Evolutionary conservation across 2,797 vertebrate species (phyloP), one percentile per base, ranked within the genome.

Genomic region (Scomberomorus guttatus): DNA sequence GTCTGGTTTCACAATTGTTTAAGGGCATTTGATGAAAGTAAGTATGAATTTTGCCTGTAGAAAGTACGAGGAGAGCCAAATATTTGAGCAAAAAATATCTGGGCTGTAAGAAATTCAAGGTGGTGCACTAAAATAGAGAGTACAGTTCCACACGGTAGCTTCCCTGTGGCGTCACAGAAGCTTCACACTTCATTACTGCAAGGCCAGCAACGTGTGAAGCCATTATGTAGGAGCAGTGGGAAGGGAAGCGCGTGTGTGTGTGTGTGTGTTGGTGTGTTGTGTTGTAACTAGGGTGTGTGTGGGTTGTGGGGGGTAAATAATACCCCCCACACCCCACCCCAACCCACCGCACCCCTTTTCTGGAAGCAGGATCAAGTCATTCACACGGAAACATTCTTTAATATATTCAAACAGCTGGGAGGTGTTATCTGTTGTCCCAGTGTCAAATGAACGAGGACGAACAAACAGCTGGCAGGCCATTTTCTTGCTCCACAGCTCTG

Each of bases 131-230:
- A 91, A 86, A 90, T 80, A 85, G 72, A 79, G 82, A 87, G 83
- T 89, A 80, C 67, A 86, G 78, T 87, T 88, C 82, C 69, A 76
- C 87, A 24, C 32, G 56, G 76, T 77, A 72, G 76, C 73, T 70
- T 91, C 88, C 87, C 83, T 52, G 84, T 85, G 87, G 88, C 73
- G 71, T 88, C 77, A 80, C 83, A 87, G 81, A 82, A 79, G 84
- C 89, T 89, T 93, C 89, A 91, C 89, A 90, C 92, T 91, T 93
- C 89, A 93, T 93, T 93, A 93, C 84, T 81, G 90, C 84, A 75
- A 88, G 82, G 86, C 89, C 87, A 89, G 77, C 55, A 25, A 92
- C 18, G 83, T 93, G 89, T 85, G 81, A 93, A 93, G 75, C 85
- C 90, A 89, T 93, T 85, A 89, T 87, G 80, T 85, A 72, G 84